Evolutionary conservation across 2,888 invertebrate species (phyloP).

Genomic region (Watsonalla binaria): DNA sequence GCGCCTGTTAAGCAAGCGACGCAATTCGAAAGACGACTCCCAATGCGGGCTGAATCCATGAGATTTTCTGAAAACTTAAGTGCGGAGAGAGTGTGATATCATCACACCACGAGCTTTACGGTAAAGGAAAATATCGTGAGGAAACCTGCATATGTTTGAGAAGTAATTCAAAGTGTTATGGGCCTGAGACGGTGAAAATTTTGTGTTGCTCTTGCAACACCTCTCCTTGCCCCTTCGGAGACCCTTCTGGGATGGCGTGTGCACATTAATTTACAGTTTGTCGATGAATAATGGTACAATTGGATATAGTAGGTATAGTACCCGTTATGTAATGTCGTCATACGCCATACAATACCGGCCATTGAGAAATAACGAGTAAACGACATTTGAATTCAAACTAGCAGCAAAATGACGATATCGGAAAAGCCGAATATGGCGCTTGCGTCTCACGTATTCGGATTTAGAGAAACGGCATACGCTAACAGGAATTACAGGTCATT

Average conservation of each 20-base stretch:
- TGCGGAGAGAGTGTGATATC: too few relatives aligned
- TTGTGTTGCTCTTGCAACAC: too few relatives aligned
- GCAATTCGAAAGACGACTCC: too few relatives aligned
- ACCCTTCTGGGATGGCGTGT: constrained; percentile 48
- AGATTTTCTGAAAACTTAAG: too few relatives aligned
- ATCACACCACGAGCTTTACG: too few relatives aligned
- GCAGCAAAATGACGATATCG: constrained; percentile 59
- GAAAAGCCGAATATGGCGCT: constrained; percentile 50
- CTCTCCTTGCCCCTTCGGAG: constrained; percentile 19
- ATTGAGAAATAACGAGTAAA: constrained; percentile 64
- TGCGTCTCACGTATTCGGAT: constrained; percentile 55
- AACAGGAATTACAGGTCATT: constrained; percentile 59
- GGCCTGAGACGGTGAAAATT: too few relatives aligned
- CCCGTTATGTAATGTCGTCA: constrained; percentile 61
- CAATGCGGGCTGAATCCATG: too few relatives aligned
- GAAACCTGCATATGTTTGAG: too few relatives aligned
- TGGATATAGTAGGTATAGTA: constrained; percentile 18
- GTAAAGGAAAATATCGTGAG: too few relatives aligned
- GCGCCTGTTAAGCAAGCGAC: too few relatives aligned
- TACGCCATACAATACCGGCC: constrained; percentile 51
- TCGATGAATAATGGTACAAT: constrained; percentile 27
- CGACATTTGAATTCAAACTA: constrained; percentile 65
- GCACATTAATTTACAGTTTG: constrained; percentile 30
- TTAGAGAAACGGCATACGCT: constrained; percentile 59
- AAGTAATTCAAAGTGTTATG: too few relatives aligned